Base-by-base conservation (phyloP, 2,888 invertebrate species). In the Cantharis flavilabris region DNA sequence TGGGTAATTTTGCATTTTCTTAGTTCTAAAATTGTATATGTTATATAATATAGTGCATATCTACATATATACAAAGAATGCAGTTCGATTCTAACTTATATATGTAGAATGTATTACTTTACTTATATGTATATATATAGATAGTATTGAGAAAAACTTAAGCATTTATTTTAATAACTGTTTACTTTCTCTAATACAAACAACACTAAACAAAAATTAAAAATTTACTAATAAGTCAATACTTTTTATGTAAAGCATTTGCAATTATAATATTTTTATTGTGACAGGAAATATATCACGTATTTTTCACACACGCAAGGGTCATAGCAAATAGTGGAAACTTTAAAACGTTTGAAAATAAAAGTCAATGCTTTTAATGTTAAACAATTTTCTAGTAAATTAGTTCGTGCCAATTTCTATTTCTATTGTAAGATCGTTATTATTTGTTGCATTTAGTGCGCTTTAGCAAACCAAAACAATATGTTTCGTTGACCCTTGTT, bases 331-430 rank as follows among this genome's bases (percentile, higher is more conserved):
- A 49, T 49, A 49, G n/a, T n/a, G 49, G n/a, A 49, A 49, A 49
- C 49, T n/a, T n/a, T 13, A n/a, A 49, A 49, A n/a, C 49, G 49
- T 49, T n/a, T 49, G 49, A 71, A 71, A 71, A 71, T 64, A 71
- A 71, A 64, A 30, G 18, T 30, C 14, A 65, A 69, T n/a, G 33
- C 49, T 26, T 62, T 73, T 67, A 73, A 62, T 49, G 62, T 62
- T 71, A 69, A 67, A 65, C 67, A 62, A 73, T 73, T 73, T 72
- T 73, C 69, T 62, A 73, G 72, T 49, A 69, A 62, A 73, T 65
- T 23, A 23, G 72, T 73, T 67, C 72, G 72, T 62, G 72, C 72
- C 16, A 69, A 49, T 73, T 73, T 73, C 72, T 73, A 73, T 73
- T 73, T 71, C 67, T 49, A 73, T 73, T 72, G 72, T 33, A 20